phyloP scores from a whole-genome alignment of 2,888 invertebrate species.

The Melipona beecheii region DNA sequence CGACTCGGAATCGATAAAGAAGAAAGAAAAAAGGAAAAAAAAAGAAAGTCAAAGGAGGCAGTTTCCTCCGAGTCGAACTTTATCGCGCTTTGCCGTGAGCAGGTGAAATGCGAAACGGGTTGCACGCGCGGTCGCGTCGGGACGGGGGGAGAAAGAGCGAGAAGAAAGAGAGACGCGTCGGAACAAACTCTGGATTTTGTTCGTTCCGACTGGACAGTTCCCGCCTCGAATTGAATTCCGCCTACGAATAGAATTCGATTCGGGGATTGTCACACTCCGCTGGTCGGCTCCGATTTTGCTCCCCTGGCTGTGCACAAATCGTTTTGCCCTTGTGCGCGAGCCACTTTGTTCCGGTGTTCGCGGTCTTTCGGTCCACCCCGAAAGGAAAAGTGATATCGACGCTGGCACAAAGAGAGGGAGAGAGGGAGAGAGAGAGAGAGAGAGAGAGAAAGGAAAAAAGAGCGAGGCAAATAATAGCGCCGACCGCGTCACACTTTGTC shows the following conservation, averaged over 20 bases:
- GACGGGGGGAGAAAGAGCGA: background rate
- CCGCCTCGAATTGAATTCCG: slow-evolving; percentile 73
- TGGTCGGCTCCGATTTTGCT: slow-evolving; percentile 29
- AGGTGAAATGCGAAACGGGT: slow-evolving; percentile 29
- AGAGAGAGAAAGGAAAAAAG: background rate
- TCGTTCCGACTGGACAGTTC: slow-evolving; percentile 65
- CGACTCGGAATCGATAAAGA: background rate
- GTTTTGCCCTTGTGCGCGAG: slow-evolving; percentile 21
- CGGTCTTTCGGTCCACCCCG: background rate
- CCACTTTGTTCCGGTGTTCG: slow-evolving; percentile 44
- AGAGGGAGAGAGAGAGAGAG: background rate
- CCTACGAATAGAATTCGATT: slow-evolving; percentile 74
- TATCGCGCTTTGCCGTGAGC: slow-evolving; percentile 23
- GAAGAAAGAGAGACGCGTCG: slow-evolving; percentile 27
- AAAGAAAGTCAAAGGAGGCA: background rate
- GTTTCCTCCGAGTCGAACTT: slow-evolving; percentile 21
- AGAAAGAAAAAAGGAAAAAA: background rate
- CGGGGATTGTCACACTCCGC: slow-evolving; percentile 55
- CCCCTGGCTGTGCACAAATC: slow-evolving; percentile 30
- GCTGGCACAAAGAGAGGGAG: background rate
- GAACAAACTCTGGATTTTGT: slow-evolving; percentile 73
- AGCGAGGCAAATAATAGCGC: background rate
- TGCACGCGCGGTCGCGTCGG: background rate
- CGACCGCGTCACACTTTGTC: background rate
- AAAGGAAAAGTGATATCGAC: slow-evolving; percentile 28